phyloP scores from a whole-genome alignment of 2,888 invertebrate species.

The Operophtera brumata region DNA sequence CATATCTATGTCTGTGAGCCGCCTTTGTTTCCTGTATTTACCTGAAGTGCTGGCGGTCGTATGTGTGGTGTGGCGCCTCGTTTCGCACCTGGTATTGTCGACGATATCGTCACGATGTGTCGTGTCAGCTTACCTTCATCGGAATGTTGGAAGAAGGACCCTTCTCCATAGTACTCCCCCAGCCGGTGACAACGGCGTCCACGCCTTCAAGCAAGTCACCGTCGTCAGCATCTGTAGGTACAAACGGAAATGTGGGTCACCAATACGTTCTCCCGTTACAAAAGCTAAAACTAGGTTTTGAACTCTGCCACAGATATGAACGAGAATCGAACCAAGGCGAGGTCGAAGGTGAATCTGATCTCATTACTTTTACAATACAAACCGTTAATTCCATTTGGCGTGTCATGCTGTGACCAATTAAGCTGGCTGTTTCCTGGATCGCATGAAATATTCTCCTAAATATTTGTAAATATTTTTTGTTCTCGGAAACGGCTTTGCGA shows the following conservation, averaged over 20 bases:
- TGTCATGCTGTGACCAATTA: slow-evolving; percentile 7
- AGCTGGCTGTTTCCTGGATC: not conserved
- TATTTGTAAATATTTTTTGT: not conserved
- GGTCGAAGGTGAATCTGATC: slow-evolving; percentile 21
- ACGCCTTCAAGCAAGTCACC: slow-evolving; percentile 70
- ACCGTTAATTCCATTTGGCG: slow-evolving; percentile 10
- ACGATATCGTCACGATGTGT: too few species aligned
- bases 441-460: not conserved
- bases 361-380: slow-evolving; percentile 10
- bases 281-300: not conserved
- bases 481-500: too few species aligned
- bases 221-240: slow-evolving; percentile 55
- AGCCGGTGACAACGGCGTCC: slow-evolving; percentile 85
- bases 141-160: slow-evolving; percentile 84
- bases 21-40: too few species aligned
- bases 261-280: slow-evolving; percentile 19
- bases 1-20: too few species aligned
- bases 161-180: slow-evolving; percentile 86
- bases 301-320: slow-evolving; percentile 12
- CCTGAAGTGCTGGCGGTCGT: too few species aligned
- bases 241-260: slow-evolving; percentile 17
- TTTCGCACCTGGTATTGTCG: too few species aligned
- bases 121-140: slow-evolving; percentile 82
- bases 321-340: slow-evolving; percentile 5
- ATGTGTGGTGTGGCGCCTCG: too few species aligned